These are phyloP conservation scores for Gymnoscelis rufifasciata DNA, from an alignment of 2,888 invertebrate species.

Conservation along the genomic window DNA sequence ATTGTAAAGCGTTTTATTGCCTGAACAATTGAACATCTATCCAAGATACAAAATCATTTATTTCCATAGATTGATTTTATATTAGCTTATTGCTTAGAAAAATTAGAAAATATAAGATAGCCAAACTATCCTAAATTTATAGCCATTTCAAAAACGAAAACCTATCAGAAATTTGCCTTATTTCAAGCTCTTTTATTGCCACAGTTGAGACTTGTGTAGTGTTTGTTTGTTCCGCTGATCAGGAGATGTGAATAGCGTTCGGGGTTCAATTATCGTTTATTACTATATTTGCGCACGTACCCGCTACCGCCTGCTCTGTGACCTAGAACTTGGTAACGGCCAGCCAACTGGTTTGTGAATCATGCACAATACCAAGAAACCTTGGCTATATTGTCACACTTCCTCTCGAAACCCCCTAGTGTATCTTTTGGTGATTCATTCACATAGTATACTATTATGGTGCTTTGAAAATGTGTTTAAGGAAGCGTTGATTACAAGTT, in stretches of 20 bases:
- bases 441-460: background rate
- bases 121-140: too few relatives aligned
- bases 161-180: too few relatives aligned
- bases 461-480: background rate
- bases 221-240: too few relatives aligned
- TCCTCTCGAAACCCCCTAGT: constrained; percentile 47
- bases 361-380: constrained; percentile 53
- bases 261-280: constrained; percentile 11
- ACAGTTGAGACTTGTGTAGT: too few relatives aligned
- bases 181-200: too few relatives aligned
- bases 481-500: background rate
- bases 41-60: too few relatives aligned
- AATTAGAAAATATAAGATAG: too few relatives aligned
- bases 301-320: constrained; percentile 45
- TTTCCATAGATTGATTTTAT: too few relatives aligned
- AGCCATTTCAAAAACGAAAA: too few relatives aligned
- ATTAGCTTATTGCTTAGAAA: too few relatives aligned
- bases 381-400: constrained; percentile 50
- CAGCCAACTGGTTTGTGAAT: constrained; percentile 39
- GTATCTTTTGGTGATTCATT: constrained; percentile 25
- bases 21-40: too few relatives aligned
- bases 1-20: too few relatives aligned
- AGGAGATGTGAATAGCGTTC: background rate
- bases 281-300: constrained; percentile 14
- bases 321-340: constrained; percentile 65